Base-by-base conservation (phyloP, 37 sponge, comb jelly and placozoan species). In the Theonella swinhoei region DNA sequence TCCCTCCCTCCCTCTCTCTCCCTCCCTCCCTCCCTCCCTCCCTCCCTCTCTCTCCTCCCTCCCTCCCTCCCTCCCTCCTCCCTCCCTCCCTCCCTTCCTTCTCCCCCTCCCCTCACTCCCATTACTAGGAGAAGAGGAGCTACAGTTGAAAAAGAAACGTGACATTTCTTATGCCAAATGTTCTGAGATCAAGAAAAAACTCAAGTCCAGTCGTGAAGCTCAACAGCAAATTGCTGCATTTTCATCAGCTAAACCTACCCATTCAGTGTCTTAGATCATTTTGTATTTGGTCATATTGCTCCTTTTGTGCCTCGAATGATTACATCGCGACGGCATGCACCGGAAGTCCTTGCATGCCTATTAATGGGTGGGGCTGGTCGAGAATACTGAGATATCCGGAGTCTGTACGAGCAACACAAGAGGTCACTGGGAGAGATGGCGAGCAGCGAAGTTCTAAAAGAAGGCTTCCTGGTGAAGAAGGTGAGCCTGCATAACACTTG, bases 401-500 rank as follows among this genome's bases (percentile, higher is more conserved):
- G n/a, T n/a, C n/a, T n/a, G n/a, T n/a, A n/a, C n/a, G n/a, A n/a
- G n/a, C 54, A 47, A 17, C 54, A 14, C 14, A 14, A 7, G 54
- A 47, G 54, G 7, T 47, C 54, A 47, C 11, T 17, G 54, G 14
- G 11, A 47, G 14, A 7, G 7, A 47, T 47, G 54, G 54, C 7
- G 11, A 47, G 54, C 54, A 47, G 54, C 54, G 54, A 47, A 47
- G 54, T 65, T 1, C 25, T 85, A 19, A 77, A 70, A 72, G 42
- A 85, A 70, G 88, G 88, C 38, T 88, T 80, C 54, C 71, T 88
- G 23, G 88, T 88, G 42, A 88, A 88, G 37, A 88, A 88, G 74
- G 86, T 85, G 34, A 70, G 73, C 59, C 20, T 54, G 5, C 40
- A 9, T 74, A 41, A 29, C n/a, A n/a, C n/a, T n/a, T n/a, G n/a